Evolutionary conservation across 2,888 invertebrate genomes (phyloP), one percentile per base, ranked within the genome.

Genomic region (Notodonta dromedarius): DNA sequence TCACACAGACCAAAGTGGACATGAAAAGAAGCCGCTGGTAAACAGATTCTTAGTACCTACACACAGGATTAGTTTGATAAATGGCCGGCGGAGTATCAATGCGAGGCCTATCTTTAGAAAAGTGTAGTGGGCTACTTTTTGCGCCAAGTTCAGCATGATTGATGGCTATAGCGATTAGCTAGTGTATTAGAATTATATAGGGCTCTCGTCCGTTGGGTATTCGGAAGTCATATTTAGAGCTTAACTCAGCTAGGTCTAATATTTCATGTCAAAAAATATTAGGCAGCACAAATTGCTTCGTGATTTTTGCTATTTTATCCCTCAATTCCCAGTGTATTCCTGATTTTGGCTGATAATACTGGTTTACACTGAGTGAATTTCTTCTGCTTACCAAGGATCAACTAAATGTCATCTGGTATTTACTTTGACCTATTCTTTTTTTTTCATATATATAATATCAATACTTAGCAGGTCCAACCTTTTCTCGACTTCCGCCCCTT

Each of bases 61-160:
- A 52, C n/a, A 54, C 39, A 54, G 54, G 54, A 54, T 54, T 54
- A 54, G 54, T 54, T 54, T 54, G 54, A 54, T 54, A 39, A 54
- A 54, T 54, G 54, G 14, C n/a, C 39, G 39, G 2, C 14, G n/a
- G 39, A 8, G 54, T 54, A 54, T 54, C 39, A 54, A 54, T 54
- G 39, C n/a, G 11, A 39, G 24, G n/a, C 39, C n/a, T 54, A 50
- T 50, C 50, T 50, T 50, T 54, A 39, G 39, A 54, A 54, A 54
- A 54, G 14, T 54, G 11, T 54, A 24, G 32, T 54, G 14, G 54
- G 32, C 13, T 13, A 16, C 52, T 54, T 54, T 54, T 54, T 54
- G 35, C 12, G 54, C 16, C 50, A 2, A 24, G 39, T n/a, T 54
- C 39, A 32, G 14, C 39, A 54, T 54, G 54, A 54, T 35, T 54